Base-by-base conservation (phyloP, 2,797 vertebrate species). In the Spinibarbus caldwelli region DNA sequence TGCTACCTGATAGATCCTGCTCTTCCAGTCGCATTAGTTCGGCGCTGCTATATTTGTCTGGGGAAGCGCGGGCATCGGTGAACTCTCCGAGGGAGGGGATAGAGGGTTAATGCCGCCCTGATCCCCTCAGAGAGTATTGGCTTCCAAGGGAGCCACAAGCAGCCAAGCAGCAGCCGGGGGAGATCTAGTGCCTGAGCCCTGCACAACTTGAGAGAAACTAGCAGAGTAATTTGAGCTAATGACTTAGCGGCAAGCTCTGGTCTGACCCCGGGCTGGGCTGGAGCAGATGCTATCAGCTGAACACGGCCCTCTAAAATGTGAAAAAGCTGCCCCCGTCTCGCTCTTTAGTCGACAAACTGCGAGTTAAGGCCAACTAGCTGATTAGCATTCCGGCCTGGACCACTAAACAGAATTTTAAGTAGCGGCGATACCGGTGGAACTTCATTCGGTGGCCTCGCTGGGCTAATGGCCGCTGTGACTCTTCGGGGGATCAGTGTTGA, bases 341-440 rank as follows among this genome's bases (percentile, higher is more conserved):
- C 49, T 77, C 82, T 80, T 71, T 23, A 67, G 71, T 79, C 31
- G 43, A 57, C 66, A 70, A 62, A 92, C 93, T 93, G 84, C 86
- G 87, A 89, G 91, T 92, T 93, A 75, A 93, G 92, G 93, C 92
- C 79, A 84, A 73, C 80, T 78, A 92, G 91, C 89, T 91, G 92
- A 95, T 96, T 95, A 96, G 94, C 94, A 96, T 96, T 96, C 95
- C 93, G 91, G 45, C 92, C 91, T 92, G 92, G 92, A 89, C 87
- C 89, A 90, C 92, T 95, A 94, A 95, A 94, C 94, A 96, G 93
- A 96, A 96, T 94, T 93, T 95, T 95, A 95, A 96, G 96, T 95
- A 95, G 94, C 91, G 89, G 91, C 92, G 93, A 95, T 95, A 93
- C 92, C 93, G 92, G 91, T 83, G 93, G 92, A 90, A 93, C 90